These are phyloP conservation scores for Lasiommata megera DNA, from an alignment of 2,888 invertebrate species.

Conservation along the genomic window DNA sequence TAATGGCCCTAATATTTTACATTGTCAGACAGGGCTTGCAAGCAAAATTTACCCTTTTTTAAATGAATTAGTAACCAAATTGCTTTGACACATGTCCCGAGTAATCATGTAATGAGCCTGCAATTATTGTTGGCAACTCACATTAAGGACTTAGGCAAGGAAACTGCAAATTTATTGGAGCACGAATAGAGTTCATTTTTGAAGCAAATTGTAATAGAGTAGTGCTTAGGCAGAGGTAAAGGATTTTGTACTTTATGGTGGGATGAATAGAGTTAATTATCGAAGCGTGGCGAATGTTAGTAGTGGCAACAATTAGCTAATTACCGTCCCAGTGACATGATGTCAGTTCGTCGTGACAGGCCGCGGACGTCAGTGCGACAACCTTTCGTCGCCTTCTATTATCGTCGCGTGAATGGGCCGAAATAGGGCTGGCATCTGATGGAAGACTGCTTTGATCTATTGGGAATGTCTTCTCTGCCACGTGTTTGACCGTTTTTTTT, in stretches of 20 bases:
- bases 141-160: slow-evolving; percentile 12
- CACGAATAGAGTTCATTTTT: slow-evolving; percentile 18
- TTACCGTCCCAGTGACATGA: slow-evolving; percentile 53
- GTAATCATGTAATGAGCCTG: slow-evolving; percentile 49
- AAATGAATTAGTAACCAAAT: slow-evolving; percentile 21
- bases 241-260: slow-evolving; percentile 9
- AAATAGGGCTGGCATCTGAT: slow-evolving; percentile 33
- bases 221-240: neutral
- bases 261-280: slow-evolving; percentile 15
- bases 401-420: slow-evolving; percentile 43
- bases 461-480: slow-evolving; percentile 19
- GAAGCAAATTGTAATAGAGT: neutral
- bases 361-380: slow-evolving; percentile 47
- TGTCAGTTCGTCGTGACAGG: slow-evolving; percentile 52
- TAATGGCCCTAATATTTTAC: slow-evolving; percentile 1
- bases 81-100: slow-evolving; percentile 36
- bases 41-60: neutral
- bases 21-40: neutral
- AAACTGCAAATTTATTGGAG: slow-evolving; percentile 6
- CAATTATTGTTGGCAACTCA: slow-evolving; percentile 41
- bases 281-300: neutral
- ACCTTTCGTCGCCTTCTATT: slow-evolving; percentile 64
- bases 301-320: slow-evolving; percentile 63
- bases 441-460: slow-evolving; percentile 33
- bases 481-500: slow-evolving; percentile 8